Evolutionary conservation across 1,140 invertebrate species (phyloP), one percentile per base, ranked within the genome.

Genomic region (Holcopasites calliopsidis): DNA sequence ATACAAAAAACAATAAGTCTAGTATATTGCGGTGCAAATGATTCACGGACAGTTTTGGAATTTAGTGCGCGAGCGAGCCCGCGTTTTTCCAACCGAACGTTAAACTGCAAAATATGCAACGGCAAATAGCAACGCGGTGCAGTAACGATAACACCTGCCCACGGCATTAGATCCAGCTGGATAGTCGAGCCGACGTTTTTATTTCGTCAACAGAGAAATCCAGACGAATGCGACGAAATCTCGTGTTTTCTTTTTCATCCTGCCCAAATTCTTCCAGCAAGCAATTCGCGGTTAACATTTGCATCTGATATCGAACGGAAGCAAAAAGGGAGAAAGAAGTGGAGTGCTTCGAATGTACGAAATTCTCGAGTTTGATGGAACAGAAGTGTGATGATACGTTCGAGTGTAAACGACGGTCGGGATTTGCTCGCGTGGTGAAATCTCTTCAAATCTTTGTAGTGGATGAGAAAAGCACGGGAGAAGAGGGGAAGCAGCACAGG

Each of bases 71-170:
- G n/a, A 18, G 16, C 1, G 44, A 13, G 4, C 16, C 5, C 44
- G 1, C 16, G 18, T 47, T 57, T 57, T 35, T 57, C 31, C 18
- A 60, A 21, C 26, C 11, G 8, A 6, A 11, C 38, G 13, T 42
- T 42, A 60, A 23, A 23, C 38, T 33, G 21, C 28, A 23, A 61
- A 61, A 61, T 44, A 44, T 26, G 38, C 38, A 16, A 16, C 23
- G 5, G 13, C 1, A n/a, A 40, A 26, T 57, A 18, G 54, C n/a
- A 4, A 35, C 26, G 10, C 28, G 28, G 52, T 3, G n/a, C n/a
- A n/a, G 44, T 33, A 55, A 55, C 52, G 52, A 55, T 55, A 55
- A 55, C 52, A n/a, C n/a, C n/a, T n/a, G 52, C 16, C 3, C 16
- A 18, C 2, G 16, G 16, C 52, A 18, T 55, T 55, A 55, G 28